Percentiles rank a stretch among this genome's conserved stretches.
These are phyloP conservation scores for Hylaea fasciaria DNA, from an alignment of 2,888 invertebrate species.

Conservation along the genomic window DNA sequence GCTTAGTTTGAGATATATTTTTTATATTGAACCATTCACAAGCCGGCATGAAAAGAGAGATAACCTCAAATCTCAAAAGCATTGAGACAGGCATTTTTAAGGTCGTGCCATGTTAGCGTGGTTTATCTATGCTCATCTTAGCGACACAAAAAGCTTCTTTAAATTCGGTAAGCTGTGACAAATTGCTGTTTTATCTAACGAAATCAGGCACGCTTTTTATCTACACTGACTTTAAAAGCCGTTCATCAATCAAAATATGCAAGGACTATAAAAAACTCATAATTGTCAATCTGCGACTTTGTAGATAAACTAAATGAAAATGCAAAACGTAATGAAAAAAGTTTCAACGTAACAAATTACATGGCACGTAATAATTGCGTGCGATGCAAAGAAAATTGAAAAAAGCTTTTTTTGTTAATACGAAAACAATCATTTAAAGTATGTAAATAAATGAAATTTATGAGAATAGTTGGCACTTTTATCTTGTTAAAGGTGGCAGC, in stretches of 20 bases:
- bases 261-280: slow-evolving; percentile 16
- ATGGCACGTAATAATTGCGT: slow-evolving; percentile 13
- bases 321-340: slow-evolving; percentile 11
- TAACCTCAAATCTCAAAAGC: too few relatives aligned
- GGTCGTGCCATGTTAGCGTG: too few relatives aligned
- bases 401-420: slow-evolving; percentile 11
- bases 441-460: not conserved
- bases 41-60: too few relatives aligned
- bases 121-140: too few relatives aligned
- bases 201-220: slow-evolving; percentile 37
- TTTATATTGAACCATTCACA: too few relatives aligned
- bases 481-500: too few relatives aligned
- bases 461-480: too few relatives aligned
- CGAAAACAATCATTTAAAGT: not conserved
- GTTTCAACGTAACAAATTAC: slow-evolving; percentile 1
- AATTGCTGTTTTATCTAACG: slow-evolving; percentile 30
- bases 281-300: slow-evolving; percentile 6
- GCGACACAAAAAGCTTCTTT: slow-evolving; percentile 7
- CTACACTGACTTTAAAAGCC: slow-evolving; percentile 11
- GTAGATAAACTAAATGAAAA: slow-evolving; percentile 11
- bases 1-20: too few relatives aligned
- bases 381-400: slow-evolving; percentile 17
- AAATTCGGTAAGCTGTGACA: slow-evolving; percentile 37
- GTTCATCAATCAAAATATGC: slow-evolving; percentile 24
- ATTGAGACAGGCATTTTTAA: too few relatives aligned